These are phyloP conservation scores for Nanorana parkeri DNA, from an alignment of 2,113 vertebrate genomes.

Conservation along the genomic window DNA sequence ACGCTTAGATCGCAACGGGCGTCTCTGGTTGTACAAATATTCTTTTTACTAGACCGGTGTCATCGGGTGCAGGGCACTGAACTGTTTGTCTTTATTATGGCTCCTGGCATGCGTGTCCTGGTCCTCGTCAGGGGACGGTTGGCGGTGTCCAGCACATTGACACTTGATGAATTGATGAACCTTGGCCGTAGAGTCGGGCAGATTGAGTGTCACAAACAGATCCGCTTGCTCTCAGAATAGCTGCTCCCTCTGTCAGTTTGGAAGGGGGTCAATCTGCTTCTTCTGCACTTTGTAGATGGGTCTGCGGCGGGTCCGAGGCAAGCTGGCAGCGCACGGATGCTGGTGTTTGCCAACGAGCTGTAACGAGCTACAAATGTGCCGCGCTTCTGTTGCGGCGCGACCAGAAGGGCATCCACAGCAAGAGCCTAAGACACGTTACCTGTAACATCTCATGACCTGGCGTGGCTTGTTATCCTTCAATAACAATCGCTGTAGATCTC, in stretches of 20 bases:
- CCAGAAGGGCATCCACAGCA: too few relatives aligned
- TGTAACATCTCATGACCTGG: too few relatives aligned
- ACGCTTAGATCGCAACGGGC: not conserved
- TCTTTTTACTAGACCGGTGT: constrained; percentile 19
- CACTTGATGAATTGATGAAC: constrained; percentile 41
- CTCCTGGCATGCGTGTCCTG: constrained; percentile 1
- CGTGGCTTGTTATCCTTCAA: too few relatives aligned
- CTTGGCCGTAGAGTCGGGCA: constrained; percentile 1
- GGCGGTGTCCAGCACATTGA: constrained; percentile 6
- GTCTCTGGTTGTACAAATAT: constrained; percentile 1
- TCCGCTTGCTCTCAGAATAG: constrained; percentile 43
- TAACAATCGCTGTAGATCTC: too few relatives aligned
- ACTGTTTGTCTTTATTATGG: constrained; percentile 13
- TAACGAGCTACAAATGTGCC: too few relatives aligned
- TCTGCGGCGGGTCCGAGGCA: not conserved
- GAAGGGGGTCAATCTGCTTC: constrained; percentile 9
- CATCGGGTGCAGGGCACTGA: not conserved
- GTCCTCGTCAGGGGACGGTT: not conserved
- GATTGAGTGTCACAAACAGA: constrained; percentile 45
- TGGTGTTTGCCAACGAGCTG: not conserved
- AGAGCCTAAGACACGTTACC: too few relatives aligned
- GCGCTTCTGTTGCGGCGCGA: too few relatives aligned
- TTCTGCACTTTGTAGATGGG: constrained; percentile 27
- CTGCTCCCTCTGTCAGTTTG: not conserved
- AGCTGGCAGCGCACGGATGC: not conserved